phyloP scores from a whole-genome alignment of 1,140 invertebrate genomes.

The Kradibia gibbosae region DNA sequence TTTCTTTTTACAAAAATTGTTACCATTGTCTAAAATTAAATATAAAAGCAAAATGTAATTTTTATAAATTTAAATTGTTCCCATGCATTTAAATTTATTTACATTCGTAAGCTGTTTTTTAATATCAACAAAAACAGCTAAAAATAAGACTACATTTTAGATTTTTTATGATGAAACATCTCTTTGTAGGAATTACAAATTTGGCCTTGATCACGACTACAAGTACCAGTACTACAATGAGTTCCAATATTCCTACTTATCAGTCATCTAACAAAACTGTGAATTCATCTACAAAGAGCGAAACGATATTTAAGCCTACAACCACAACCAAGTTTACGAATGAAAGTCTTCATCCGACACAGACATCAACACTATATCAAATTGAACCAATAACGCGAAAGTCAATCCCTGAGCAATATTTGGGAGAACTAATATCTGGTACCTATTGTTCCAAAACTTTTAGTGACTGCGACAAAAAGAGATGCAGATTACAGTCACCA shows the following conservation, averaged over 20 bases:
- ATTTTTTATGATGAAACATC: neutral
- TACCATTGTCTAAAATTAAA: too few species aligned
- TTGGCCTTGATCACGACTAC: neutral
- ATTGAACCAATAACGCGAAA: slow-evolving; percentile 61
- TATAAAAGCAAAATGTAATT: too few species aligned
- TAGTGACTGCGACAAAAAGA: slow-evolving; percentile 89
- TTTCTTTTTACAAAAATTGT: too few species aligned
- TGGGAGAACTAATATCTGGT: slow-evolving; percentile 88
- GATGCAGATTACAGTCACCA: slow-evolving; percentile 89
- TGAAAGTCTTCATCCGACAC: neutral
- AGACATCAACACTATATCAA: slow-evolving; percentile 31
- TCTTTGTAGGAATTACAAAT: neutral
- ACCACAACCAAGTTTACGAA: neutral
- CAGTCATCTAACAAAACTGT: neutral
- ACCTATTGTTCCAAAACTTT: slow-evolving; percentile 92
- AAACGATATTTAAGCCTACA: slow-evolving; percentile 8
- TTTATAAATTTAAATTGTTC: too few species aligned
- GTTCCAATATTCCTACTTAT: neutral
- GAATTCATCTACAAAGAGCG: slow-evolving; percentile 44
- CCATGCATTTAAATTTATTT: too few species aligned
- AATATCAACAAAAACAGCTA: too few species aligned
- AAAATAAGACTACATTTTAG: too few species aligned
- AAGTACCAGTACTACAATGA: neutral
- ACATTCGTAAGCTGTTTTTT: too few species aligned
- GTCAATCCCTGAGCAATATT: slow-evolving; percentile 76